These are phyloP conservation scores for Malacoctenus gilli DNA, from an alignment of 2,797 vertebrate genomes.

Conservation along the genomic window DNA sequence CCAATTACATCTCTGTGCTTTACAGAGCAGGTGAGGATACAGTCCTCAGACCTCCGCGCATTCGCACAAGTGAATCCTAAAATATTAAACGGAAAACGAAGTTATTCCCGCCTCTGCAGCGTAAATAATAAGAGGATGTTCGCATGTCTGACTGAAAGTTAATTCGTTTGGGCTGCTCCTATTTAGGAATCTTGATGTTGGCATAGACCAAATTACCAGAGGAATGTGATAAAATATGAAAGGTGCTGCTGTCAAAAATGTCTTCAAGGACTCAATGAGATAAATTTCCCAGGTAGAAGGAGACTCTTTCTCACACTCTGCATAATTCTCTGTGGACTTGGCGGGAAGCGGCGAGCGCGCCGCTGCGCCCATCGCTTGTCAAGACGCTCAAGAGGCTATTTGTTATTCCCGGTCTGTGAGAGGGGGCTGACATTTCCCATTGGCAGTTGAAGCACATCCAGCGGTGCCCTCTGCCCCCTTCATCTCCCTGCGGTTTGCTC, in stretches of 20 bases:
- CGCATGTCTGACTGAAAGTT: conserved; percentile 30
- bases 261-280: conserved; percentile 38
- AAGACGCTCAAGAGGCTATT: conserved; percentile 62
- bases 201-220: conserved; percentile 19
- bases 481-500: conserved; percentile 68
- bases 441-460: conserved; percentile 68
- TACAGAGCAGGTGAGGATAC: no score
- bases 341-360: neutral
- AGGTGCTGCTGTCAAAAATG: conserved; percentile 34
- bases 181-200: conserved; percentile 39
- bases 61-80: no score
- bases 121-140: conserved; percentile 36
- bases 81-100: no score
- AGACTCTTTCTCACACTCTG: conserved; percentile 35
- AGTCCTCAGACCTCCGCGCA: no score
- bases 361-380: conserved; percentile 52
- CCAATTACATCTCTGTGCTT: no score
- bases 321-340: conserved; percentile 48
- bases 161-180: conserved; percentile 41
- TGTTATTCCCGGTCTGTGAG: conserved; percentile 69
- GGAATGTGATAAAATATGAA: conserved; percentile 54
- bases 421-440: conserved; percentile 62
- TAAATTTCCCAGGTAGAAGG: conserved; percentile 39
- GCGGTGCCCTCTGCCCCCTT: conserved; percentile 57
- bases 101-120: no score